Evolutionary conservation across 1,140 invertebrate genomes (phyloP), one percentile per base, ranked within the genome.

Genomic region (Acromyrmex charruanus): DNA sequence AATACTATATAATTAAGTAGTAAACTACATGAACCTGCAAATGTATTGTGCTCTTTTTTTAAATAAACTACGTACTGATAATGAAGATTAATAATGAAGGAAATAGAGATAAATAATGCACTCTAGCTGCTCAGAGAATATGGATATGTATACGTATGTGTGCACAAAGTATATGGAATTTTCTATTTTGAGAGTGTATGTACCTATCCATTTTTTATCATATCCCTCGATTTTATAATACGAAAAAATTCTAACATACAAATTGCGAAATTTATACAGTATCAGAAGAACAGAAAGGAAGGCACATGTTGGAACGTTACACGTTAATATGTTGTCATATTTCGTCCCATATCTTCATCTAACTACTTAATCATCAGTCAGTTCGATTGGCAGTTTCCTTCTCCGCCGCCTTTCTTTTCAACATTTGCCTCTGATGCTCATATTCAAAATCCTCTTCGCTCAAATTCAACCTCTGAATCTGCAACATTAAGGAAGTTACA

Each of bases 381-480:
- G 85, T 90, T 68, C 91, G 90, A 86, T 93, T 93, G 84, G 89
- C 87, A 87, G 87, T 89, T 68, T 87, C 79, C 87, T 93, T 93
- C 85, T 94, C 92, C 58, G 94, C 94, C 49, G 92, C 80, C 87
- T 93, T 93, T 69, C 92, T 94, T 66, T 93, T 95, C 18, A 94
- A 89, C 16, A 93, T 92, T 88, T 98, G 97, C 71, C 96, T 95
- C 91, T 97, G 97, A 95, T 98, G 98, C 93, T 98, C 98, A 85
- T 97, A 96, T 94, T 98, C 96, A 93, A 98, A 98, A 95, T 98
- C 98, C 91, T 98, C 97, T 93, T 98, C 98, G 9, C 96, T 97
- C 84, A 98, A 95, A 91, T 97, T 97, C 31, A 98, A 94, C 90
- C 95, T 96, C 59, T 95, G 93, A 85, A 96, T 95, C 96, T 96